phyloP scores from a whole-genome alignment of 2,113 vertebrate species.

The Anolis sagrei region DNA sequence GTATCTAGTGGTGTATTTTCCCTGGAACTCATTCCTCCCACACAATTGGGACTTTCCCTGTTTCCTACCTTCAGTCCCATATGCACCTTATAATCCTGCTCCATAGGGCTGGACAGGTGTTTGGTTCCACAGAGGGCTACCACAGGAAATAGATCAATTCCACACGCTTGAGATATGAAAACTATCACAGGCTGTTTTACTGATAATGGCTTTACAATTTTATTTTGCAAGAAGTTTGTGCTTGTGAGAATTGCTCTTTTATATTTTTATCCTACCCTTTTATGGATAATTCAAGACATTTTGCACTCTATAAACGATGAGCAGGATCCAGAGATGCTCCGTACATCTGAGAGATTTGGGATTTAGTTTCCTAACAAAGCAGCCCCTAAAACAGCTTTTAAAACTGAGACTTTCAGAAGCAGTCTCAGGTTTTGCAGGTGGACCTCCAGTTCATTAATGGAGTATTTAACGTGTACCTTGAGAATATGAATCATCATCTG shows the following conservation, averaged over 20 bases:
- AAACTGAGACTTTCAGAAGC: not conserved
- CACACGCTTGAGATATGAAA: too few relatives aligned
- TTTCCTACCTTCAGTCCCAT: too few relatives aligned
- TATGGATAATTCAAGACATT: not conserved
- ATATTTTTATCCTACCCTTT: not conserved
- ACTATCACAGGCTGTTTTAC: too few relatives aligned
- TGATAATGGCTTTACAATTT: too few relatives aligned
- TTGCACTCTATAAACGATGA: not conserved
- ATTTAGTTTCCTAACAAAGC: constrained; percentile 1
- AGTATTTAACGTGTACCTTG: not conserved
- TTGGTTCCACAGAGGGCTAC: too few relatives aligned
- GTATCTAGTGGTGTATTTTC: too few relatives aligned
- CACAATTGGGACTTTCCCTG: too few relatives aligned
- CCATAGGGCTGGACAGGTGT: too few relatives aligned
- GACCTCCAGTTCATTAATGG: not conserved
- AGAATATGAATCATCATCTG: constrained; percentile 20
- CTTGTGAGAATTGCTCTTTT: not conserved
- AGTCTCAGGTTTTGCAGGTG: not conserved
- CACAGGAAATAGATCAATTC: too few relatives aligned
- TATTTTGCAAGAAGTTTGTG: too few relatives aligned
- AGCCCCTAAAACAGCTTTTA: not conserved
- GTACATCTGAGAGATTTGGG: not conserved
- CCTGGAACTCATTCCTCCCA: too few relatives aligned
- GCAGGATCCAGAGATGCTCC: not conserved
- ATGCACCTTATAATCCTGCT: too few relatives aligned